These are phyloP conservation scores for Eretmochelys imbricata DNA, from an alignment of 2,113 vertebrate genomes.

Conservation along the genomic window DNA sequence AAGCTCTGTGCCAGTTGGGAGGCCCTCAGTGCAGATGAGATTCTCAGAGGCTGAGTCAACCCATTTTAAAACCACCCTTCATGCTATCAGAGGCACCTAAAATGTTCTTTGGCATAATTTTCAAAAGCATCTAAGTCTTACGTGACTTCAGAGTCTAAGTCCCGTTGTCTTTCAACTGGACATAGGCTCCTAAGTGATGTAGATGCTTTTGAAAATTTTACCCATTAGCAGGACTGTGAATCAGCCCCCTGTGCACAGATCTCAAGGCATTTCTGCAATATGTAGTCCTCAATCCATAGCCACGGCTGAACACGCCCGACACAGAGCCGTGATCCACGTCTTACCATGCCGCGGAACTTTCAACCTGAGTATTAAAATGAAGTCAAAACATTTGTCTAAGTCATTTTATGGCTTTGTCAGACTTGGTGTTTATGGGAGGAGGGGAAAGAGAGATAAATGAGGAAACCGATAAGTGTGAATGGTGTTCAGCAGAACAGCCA, in stretches of 20 bases:
- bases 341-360: not conserved
- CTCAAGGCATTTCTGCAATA: not conserved
- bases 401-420: not conserved
- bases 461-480: not conserved
- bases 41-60: not conserved
- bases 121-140: not conserved
- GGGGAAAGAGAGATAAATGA: not conserved
- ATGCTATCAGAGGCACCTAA: fast-evolving
- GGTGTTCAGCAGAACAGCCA: not conserved
- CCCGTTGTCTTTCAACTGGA: not conserved
- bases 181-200: fast-evolving
- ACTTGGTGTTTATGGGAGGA: not conserved
- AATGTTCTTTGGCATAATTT: not conserved
- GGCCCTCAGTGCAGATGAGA: not conserved
- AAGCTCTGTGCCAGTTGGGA: not conserved
- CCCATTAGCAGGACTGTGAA: not conserved
- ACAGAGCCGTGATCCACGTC: not conserved
- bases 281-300: not conserved
- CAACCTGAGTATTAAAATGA: not conserved
- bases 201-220: not conserved
- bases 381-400: not conserved
- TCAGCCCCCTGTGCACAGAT: not conserved
- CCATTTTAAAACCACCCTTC: not conserved
- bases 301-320: not conserved
- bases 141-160: not conserved